These are phyloP conservation scores for Ariopsis seemanni DNA, from an alignment of 2,113 vertebrate species.

Conservation along the genomic window DNA sequence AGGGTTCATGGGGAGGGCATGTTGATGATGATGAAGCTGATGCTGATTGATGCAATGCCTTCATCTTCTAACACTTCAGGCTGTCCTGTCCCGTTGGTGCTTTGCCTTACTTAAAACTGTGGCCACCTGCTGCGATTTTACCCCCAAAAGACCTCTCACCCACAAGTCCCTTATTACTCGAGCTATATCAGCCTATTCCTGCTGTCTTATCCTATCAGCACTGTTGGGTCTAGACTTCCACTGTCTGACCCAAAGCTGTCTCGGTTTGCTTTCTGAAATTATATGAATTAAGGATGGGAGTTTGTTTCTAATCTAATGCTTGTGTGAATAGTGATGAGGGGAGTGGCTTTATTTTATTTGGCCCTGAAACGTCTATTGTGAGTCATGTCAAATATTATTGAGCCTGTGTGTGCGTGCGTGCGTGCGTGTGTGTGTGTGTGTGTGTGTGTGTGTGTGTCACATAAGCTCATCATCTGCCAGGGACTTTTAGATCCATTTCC, in stretches of 20 bases:
- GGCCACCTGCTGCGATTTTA: constrained; percentile 23
- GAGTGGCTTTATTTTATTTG: constrained; percentile 5
- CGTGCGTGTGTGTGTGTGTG: constrained; percentile 27
- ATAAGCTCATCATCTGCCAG: constrained; percentile 52
- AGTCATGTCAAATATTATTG: not conserved
- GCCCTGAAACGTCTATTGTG: not conserved
- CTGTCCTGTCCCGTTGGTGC: constrained; percentile 29
- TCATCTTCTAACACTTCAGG: not conserved
- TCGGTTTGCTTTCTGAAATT: not conserved
- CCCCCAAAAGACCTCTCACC: not conserved
- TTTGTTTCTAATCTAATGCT: not conserved
- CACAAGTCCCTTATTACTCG: not conserved
- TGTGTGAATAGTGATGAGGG: not conserved
- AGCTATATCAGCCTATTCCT: not conserved
- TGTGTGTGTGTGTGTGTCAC: constrained; percentile 36
- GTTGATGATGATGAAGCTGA: constrained; percentile 20
- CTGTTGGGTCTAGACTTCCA: not conserved
- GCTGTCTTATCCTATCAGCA: not conserved
- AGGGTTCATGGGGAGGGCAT: constrained; percentile 38
- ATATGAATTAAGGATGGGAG: not conserved
- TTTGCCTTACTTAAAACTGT: constrained; percentile 39
- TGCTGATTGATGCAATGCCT: constrained; percentile 1
- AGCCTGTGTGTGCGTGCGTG: constrained; percentile 15
- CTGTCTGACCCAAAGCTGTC: constrained; percentile 4
- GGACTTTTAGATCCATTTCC: constrained; percentile 49